Percentiles rank a stretch among this genome's conserved stretches.
These are phyloP conservation scores for Neelides sp. DNA, from an alignment of 1,140 invertebrate species.

Conservation along the genomic window DNA sequence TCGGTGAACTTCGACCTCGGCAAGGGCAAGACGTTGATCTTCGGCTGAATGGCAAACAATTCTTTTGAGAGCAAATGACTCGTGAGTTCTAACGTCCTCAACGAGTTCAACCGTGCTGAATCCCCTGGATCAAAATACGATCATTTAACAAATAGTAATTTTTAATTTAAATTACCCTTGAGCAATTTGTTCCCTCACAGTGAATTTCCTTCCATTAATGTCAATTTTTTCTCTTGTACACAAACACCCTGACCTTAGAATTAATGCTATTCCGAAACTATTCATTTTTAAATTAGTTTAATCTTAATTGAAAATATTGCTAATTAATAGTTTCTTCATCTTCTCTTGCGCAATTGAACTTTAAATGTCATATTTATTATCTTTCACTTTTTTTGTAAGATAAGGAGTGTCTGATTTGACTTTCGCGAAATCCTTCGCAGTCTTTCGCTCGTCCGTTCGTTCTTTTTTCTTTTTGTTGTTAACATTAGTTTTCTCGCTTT, in stretches of 20 bases:
- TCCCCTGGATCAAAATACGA: constrained; percentile 47
- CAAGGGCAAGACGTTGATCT: constrained; percentile 57
- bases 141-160: not conserved
- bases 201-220: constrained; percentile 57
- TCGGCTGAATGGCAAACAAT: constrained; percentile 65
- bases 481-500: not conserved
- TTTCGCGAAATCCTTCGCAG: not conserved
- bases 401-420: not conserved
- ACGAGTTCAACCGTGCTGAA: constrained; percentile 70
- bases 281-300: constrained; percentile 44
- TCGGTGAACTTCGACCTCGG: constrained; percentile 63
- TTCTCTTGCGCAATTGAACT: not conserved
- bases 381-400: not conserved
- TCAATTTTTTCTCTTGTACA: constrained; percentile 59
- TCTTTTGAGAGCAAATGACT: constrained; percentile 65
- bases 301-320: not conserved
- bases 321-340: not conserved
- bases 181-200: constrained; percentile 54
- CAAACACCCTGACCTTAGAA: constrained; percentile 64
- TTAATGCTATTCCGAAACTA: constrained; percentile 51
- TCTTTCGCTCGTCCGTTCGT: not conserved
- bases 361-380: not conserved
- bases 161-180: constrained; percentile 51
- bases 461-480: not conserved
- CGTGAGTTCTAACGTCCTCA: constrained; percentile 55